Base-by-base conservation (phyloP, 92 coral and sea anemone genomes). In the Muricea muricata region DNA sequence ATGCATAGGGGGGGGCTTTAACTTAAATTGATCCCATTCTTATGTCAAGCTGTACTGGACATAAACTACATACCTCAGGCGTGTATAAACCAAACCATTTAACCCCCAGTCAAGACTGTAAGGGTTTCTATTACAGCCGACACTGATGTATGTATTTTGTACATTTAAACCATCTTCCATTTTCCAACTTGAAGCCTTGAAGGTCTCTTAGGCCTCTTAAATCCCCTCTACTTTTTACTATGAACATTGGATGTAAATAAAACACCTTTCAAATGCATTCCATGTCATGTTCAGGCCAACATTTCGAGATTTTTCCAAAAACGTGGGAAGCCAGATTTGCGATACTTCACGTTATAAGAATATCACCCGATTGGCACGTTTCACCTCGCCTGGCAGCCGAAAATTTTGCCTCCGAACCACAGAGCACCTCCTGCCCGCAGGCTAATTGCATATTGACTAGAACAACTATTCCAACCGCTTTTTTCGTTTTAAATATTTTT, bases 31-130 rank as follows among this genome's bases (percentile, higher is more conserved):
- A n/a, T n/a, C n/a, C n/a, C n/a, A n/a, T n/a, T n/a, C n/a, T n/a
- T n/a, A n/a, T n/a, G n/a, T n/a, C n/a, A n/a, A n/a, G n/a, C n/a
- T n/a, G n/a, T n/a, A n/a, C n/a, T 41, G 45, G n/a, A 55, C 37
- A 29, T 28, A 25, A 32, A 63, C 37, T 63, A 47, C 97, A 66
- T 33, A 95, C 98, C 89, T 84, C 81, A 18, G 96, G 91, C 61
- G 84, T 74, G 61, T 92, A 96, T 33, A 96, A 39, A 96, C 97
- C 39, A 91, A 84, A 45, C 99, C 99, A 87, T 94, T 94, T 45
- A 87, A 78, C 21, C 98, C 99, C 99, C 99, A 94, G 72, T 89
- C 93, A 55, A 93, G 92, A 54, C 98, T 87, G 34, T 88, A 82
- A 2, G 99, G 97, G 11, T 92, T 93, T 68, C 96, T 87, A 58